Percentiles rank a stretch among this genome's conserved stretches.
These are phyloP conservation scores for Dioctria linearis DNA, from an alignment of 2,888 invertebrate species.

Conservation along the genomic window DNA sequence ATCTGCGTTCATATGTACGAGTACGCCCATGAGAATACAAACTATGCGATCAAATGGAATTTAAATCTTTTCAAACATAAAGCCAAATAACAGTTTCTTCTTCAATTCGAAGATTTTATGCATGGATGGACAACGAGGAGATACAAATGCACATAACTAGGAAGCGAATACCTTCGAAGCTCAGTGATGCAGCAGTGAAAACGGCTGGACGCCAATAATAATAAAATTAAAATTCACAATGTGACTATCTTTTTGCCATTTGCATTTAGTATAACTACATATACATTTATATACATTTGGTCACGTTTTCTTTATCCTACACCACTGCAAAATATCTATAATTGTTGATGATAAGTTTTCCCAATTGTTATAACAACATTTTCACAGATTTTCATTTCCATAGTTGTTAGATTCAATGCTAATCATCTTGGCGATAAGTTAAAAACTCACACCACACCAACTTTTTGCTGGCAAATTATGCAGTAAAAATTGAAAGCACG, in stretches of 20 bases:
- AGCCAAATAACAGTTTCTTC: conserved; percentile 43
- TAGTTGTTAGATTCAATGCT: neutral
- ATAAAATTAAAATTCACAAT: conserved; percentile 34
- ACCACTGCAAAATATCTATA: neutral
- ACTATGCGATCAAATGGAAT: conserved; percentile 39
- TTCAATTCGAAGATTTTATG: conserved; percentile 41
- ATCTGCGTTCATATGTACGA: neutral
- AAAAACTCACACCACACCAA: conserved; percentile 29
- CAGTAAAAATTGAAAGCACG: conserved; percentile 33
- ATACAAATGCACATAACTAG: neutral
- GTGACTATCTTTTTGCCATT: neutral
- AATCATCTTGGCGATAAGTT: neutral
- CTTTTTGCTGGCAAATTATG: conserved; percentile 19
- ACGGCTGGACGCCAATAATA: conserved; percentile 30
- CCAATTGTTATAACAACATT: neutral
- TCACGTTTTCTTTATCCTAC: conserved; percentile 32
- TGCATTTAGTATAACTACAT: no score
- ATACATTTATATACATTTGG: neutral
- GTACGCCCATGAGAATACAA: neutral
- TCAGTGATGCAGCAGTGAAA: conserved; percentile 19
- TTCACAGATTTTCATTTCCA: neutral
- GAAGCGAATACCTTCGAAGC: neutral
- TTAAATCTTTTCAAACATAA: conserved; percentile 36
- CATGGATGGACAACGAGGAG: conserved; percentile 36
- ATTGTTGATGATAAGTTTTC: conserved; percentile 36